Evolutionary conservation across 1,140 invertebrate species (phyloP), one percentile per base, ranked within the genome.

Genomic region (Linepithema humile): DNA sequence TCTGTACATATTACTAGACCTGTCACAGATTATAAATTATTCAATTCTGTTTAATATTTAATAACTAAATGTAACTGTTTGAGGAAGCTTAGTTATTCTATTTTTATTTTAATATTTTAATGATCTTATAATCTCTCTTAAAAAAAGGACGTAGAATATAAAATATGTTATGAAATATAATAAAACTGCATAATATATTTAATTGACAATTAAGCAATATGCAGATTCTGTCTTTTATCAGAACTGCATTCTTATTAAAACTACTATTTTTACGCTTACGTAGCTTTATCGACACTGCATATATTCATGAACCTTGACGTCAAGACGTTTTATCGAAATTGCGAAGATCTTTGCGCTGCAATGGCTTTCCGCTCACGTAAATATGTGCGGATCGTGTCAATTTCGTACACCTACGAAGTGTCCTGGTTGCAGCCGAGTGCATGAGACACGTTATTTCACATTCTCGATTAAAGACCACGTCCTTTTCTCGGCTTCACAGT

Each of bases 381-480:
- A 12, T 20, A 35, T 15, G 35, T 29, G 23, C 62, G 2, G 17
- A 29, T 10, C 45, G 10, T 17, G 35, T 32, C 48, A 55, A 55
- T 67, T 32, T 69, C 6, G 48, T 57, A 70, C 75, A 38, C 50
- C 64, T 7, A 70, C 64, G 2, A 23, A 55, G 26, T 20, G 26
- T 15, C 17, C 7, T n/a, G 23, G 4, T 67, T 26, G 32, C 32
- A 38, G 40, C n/a, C n/a, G 32, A 38, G 17, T 29, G 45, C 35
- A n/a, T 12, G 15, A 17, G 43, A 29, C 64, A 69, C 43, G 38
- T 80, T 78, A 50, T 65, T 70, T 35, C 35, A 40, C 35, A 80
- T 70, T 70, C 17, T 23, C 55, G 75, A 80, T 80, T 80, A 80
- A 80, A 80, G 64, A 70, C 40, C 32, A 17, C 12, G 48, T 80